Evolutionary conservation across 2,888 invertebrate genomes (phyloP).

Genomic region (Bellardia pandia): DNA sequence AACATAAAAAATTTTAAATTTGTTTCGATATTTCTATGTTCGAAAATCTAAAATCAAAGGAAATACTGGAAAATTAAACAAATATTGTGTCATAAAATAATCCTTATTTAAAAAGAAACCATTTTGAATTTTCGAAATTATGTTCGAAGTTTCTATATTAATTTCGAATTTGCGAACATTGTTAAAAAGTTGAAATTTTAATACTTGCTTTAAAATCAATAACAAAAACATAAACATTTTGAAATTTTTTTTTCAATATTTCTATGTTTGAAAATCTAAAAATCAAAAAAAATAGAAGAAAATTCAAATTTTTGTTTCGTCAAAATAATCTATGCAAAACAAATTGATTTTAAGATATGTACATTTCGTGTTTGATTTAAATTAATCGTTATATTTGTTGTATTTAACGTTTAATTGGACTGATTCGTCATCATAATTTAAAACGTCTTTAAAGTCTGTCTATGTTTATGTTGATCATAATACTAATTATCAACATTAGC

Average conservation of each 20-base stretch:
- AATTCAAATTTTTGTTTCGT: no score
- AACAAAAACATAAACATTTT: no score
- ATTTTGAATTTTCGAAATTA: not conserved
- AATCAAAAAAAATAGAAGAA: no score
- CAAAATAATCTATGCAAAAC: no score
- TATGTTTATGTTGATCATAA: not conserved
- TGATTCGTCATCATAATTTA: conserved; percentile 6
- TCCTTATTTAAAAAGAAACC: no score
- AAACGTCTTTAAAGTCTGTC: not conserved
- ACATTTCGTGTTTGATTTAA: no score
- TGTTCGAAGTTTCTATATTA: not conserved
- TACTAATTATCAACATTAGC: conserved; percentile 49
- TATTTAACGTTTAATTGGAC: conserved; percentile 26
- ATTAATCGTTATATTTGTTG: not conserved
- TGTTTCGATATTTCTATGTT: not conserved
- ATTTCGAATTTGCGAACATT: not conserved
- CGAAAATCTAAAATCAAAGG: not conserved
- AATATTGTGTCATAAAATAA: not conserved
- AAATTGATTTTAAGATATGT: no score
- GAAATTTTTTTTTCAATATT: no score
- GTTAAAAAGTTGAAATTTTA: no score
- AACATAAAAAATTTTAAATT: no score
- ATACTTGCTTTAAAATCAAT: no score
- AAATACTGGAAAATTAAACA: not conserved
- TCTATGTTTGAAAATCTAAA: no score